A percentile compares a stretch with the other conserved stretches of the same genome.
phyloP scores from a whole-genome alignment of 2,797 vertebrate species.

The Ambastaia sidthimunki region DNA sequence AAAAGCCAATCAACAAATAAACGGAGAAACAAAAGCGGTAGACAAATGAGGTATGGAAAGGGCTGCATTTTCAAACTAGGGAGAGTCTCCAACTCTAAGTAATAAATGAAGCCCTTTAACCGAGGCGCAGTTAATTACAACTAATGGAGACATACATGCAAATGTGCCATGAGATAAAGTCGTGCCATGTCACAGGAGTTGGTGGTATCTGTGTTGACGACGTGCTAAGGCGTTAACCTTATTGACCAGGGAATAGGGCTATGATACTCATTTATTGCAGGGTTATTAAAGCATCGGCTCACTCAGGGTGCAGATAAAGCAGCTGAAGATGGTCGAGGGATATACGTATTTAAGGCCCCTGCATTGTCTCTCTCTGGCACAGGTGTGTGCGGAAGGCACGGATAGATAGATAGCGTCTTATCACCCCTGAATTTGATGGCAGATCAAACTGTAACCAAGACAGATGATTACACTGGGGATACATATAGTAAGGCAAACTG shows the following conservation, averaged over 20 bases:
- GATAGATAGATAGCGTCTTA: constrained; percentile 59
- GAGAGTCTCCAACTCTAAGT: not conserved
- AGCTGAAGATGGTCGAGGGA: constrained; percentile 52
- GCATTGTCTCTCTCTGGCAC: constrained; percentile 42
- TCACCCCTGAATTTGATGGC: constrained; percentile 54
- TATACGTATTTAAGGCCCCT: constrained; percentile 58
- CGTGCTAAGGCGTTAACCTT: constrained; percentile 53
- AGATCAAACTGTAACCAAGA: constrained; percentile 54
- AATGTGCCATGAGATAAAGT: constrained; percentile 40
- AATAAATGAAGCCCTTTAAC: constrained; percentile 41
- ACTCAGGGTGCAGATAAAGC: constrained; percentile 72
- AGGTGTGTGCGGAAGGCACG: constrained; percentile 54
- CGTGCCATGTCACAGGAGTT: constrained; percentile 25
- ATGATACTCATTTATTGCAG: constrained; percentile 73
- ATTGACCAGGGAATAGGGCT: constrained; percentile 59
- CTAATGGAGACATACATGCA: constrained; percentile 36
- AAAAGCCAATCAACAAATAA: not conserved
- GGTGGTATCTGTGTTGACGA: constrained; percentile 42
- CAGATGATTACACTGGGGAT: constrained; percentile 48
- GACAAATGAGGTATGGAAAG: not conserved
- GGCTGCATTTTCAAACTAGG: not conserved
- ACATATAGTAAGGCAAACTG: constrained; percentile 22
- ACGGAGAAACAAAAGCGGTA: not conserved
- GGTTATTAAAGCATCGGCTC: constrained; percentile 75
- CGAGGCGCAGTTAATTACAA: constrained; percentile 28